Evolutionary conservation across 2,797 vertebrate genomes (phyloP), one percentile per base, ranked within the genome.

Genomic region (Florisuga fusca): DNA sequence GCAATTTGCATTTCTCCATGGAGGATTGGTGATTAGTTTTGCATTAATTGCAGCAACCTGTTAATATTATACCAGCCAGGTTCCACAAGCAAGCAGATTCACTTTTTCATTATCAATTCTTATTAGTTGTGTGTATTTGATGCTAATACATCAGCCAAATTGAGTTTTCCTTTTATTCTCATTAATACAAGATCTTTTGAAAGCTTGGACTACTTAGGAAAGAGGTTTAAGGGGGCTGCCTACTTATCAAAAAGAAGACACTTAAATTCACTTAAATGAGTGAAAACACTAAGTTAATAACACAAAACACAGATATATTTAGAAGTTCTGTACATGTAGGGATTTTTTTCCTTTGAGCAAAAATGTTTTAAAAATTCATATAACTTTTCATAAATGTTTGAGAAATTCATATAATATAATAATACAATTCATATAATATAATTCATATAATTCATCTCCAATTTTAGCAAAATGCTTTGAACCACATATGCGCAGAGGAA

Each of bases 11-110:
- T 91, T 79, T 87, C 86, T 95, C 79, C 21, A 41, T 27, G 85
- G 93, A 97, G 95, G 61, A 67, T 13, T 76, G 29, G 79, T 36
- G 73, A 97, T 97, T 92, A 95, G 79, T 94, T 97, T 92, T 93
- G 62, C 85, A 95, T 94, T 94, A 95, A 97, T 92, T 93, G 90
- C 81, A 85, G 79, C 75, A 95, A 90, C 71, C 86, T 95, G 88
- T 90, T 95, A 96, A 87, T 93, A 93, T 54, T 72, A 63, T 62
- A 46, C 62, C 75, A 84, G 90, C 62, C 79, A 75, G 33, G 26
- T 90, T 93, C 59, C 54, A 63, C 53, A 67, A 72, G 59, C 90
- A 93, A 90, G 51, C 68, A 88, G 66, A 84, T 81, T 61, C 33
- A 63, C 38, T 61, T 62, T 55, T 88, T 67, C 36, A 82, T 83